Percentiles rank a stretch among this genome's conserved stretches.
Conservation (phyloP, 1,140 invertebrate species). For the Drosophila subobscura region DNA sequence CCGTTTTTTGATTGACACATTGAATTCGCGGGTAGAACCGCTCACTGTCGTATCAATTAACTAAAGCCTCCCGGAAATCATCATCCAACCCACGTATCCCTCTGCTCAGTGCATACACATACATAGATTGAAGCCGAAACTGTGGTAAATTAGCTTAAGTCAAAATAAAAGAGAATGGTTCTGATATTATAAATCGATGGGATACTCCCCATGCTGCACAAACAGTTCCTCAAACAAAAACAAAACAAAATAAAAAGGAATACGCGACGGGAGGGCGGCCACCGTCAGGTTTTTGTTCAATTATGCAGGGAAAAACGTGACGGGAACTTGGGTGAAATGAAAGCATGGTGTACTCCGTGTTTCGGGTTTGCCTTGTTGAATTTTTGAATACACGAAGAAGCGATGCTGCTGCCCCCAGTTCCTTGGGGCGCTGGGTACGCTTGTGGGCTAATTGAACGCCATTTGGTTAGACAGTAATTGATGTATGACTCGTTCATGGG, state of each 20-base stretch:
- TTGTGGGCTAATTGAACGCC: slow-evolving; percentile 76
- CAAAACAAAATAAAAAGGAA: slow-evolving; percentile 43
- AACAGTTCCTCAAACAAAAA: background rate
- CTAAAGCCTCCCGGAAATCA: slow-evolving; percentile 6
- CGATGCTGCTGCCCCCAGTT: slow-evolving; percentile 3
- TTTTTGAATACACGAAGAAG: slow-evolving; percentile 32
- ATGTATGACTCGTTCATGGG: slow-evolving; percentile 63
- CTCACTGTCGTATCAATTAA: slow-evolving; percentile 54
- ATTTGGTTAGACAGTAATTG: slow-evolving; percentile 77
- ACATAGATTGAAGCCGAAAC: too few species aligned
- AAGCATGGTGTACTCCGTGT: too few species aligned
- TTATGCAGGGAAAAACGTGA: slow-evolving; percentile 72
- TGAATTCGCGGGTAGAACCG: slow-evolving; percentile 32
- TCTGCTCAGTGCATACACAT: too few species aligned
- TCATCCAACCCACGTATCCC: background rate
- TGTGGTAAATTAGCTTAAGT: too few species aligned
- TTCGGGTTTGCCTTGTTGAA: slow-evolving; percentile 51
- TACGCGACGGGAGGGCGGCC: slow-evolving; percentile 6
- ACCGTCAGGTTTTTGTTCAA: slow-evolving; percentile 48
- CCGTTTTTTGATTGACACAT: slow-evolving; percentile 69
- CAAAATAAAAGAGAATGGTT: too few species aligned
- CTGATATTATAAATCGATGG: too few species aligned
- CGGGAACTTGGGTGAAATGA: slow-evolving; percentile 43
- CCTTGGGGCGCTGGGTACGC: slow-evolving; percentile 19
- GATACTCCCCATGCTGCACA: too few species aligned